These are phyloP conservation scores for Picus viridis DNA, from an alignment of 2,797 vertebrate species.

Conservation along the genomic window DNA sequence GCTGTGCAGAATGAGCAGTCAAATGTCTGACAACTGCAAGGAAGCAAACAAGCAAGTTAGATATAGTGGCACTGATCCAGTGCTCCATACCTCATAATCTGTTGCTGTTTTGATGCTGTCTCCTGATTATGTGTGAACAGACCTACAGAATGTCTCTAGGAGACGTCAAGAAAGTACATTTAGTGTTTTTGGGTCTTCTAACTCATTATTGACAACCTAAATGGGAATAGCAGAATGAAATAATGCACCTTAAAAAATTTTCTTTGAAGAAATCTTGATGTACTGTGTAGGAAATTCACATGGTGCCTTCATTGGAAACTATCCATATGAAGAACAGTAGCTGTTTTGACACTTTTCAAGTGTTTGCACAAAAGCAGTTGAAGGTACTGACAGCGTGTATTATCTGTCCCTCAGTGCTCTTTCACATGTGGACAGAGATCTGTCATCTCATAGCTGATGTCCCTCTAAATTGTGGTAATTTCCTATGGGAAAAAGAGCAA, in stretches of 20 bases:
- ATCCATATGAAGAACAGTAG: neutral
- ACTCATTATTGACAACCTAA: neutral
- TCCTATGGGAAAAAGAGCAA: neutral
- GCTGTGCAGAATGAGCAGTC: neutral
- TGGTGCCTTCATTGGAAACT: neutral
- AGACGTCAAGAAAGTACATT: neutral
- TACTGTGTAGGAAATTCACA: neutral
- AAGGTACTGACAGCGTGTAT: fast-evolving
- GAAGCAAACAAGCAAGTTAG: neutral
- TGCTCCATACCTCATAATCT: neutral
- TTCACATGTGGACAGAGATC: fast-evolving
- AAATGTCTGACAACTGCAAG: neutral
- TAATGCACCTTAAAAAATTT: neutral
- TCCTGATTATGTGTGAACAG: neutral
- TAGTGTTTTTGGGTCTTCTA: neutral
- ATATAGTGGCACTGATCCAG: neutral
- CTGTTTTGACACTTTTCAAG: no score
- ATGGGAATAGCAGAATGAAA: neutral
- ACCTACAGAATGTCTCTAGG: neutral
- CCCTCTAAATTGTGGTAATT: neutral
- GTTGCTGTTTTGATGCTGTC: neutral
- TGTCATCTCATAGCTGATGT: neutral
- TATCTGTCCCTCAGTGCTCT: neutral
- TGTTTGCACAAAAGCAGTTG: neutral
- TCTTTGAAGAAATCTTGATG: neutral